Evolutionary conservation across 2,797 vertebrate species (phyloP).

Genomic region (Smutsia gigantea): DNA sequence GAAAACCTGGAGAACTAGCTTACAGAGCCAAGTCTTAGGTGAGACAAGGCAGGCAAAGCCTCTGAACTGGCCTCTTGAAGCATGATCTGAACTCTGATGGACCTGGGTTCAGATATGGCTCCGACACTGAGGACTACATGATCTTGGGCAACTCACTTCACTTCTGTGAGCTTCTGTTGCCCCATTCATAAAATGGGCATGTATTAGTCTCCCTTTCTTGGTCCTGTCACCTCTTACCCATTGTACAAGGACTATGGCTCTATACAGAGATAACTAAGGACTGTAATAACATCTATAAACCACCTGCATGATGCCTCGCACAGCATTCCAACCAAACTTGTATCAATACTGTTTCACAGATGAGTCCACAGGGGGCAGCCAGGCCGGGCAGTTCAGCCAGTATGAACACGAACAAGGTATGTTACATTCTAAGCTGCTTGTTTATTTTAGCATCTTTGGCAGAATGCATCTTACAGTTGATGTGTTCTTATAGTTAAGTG

Average conservation of each 20-base stretch:
- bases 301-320: not conserved
- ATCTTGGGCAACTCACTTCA: not conserved
- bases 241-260: not conserved
- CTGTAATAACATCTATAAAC: not conserved
- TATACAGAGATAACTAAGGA: not conserved
- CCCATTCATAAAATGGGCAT: not conserved
- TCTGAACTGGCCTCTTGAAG: not conserved
- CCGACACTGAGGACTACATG: not conserved
- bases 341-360: not conserved
- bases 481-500: too few species aligned
- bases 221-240: not conserved
- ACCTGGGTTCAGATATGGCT: not conserved
- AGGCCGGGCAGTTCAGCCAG: fast-evolving
- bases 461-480: not conserved
- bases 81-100: not conserved
- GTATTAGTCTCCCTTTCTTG: not conserved
- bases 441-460: not conserved
- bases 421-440: fast-evolving
- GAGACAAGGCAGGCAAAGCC: too few species aligned
- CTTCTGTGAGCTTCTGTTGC: not conserved
- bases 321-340: not conserved
- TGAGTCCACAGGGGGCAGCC: not conserved
- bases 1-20: not conserved
- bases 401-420: not conserved
- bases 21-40: not conserved